Percentiles rank a stretch among this genome's conserved stretches.
These are phyloP conservation scores for Melitaea athalia DNA, from an alignment of 2,888 invertebrate species.

Conservation along the genomic window DNA sequence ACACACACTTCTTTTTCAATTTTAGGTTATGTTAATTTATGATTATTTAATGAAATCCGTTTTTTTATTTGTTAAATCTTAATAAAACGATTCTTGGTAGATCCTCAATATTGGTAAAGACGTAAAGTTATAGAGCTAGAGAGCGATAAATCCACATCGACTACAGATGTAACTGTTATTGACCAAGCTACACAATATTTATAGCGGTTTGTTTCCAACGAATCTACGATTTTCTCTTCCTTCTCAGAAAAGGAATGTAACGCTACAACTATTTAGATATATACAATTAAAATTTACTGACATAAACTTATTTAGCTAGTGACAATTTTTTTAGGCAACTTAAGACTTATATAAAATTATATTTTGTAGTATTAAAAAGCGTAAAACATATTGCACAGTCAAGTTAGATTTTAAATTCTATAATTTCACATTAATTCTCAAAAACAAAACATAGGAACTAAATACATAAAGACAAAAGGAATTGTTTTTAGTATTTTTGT, in stretches of 20 bases:
- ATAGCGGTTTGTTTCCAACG: conserved; percentile 14
- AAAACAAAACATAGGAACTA: too few species aligned
- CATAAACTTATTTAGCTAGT: not conserved
- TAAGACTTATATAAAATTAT: not conserved
- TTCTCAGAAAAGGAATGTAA: conserved; percentile 1
- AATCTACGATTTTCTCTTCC: conserved; percentile 10
- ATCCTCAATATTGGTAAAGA: conserved; percentile 3
- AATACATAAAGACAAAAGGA: too few species aligned
- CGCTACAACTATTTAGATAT: not conserved
- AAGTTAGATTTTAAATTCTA: too few species aligned
- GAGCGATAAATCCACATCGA: conserved; percentile 10
- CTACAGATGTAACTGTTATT: conserved; percentile 14
- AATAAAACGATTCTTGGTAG: conserved; percentile 3
- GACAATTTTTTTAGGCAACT: not conserved
- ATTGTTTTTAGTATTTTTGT: too few species aligned
- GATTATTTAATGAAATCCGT: too few species aligned
- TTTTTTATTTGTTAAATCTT: not conserved
- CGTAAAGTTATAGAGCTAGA: conserved; percentile 5
- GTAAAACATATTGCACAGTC: too few species aligned
- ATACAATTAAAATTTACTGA: not conserved
- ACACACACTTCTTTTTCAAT: too few species aligned
- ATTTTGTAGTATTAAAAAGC: too few species aligned
- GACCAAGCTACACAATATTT: conserved; percentile 12
- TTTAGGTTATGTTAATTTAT: too few species aligned
- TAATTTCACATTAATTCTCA: too few species aligned